These are phyloP conservation scores for Epinotia ramella DNA, from an alignment of 2,888 invertebrate genomes.

Conservation along the genomic window DNA sequence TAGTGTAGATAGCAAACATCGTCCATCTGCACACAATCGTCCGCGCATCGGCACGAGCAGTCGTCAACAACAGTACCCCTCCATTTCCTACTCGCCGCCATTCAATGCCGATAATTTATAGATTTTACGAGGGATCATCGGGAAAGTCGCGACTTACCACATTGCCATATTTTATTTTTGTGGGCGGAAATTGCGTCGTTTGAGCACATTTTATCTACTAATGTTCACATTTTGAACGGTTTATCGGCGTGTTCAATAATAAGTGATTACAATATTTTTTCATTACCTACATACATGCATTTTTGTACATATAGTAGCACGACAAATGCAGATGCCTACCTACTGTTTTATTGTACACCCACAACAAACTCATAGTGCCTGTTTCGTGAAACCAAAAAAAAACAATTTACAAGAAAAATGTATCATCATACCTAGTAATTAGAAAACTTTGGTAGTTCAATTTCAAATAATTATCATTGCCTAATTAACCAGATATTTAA, in stretches of 20 bases:
- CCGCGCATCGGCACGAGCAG: conserved; percentile 57
- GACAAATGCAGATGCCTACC: no score
- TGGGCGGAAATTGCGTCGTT: conserved; percentile 78
- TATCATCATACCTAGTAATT: background rate
- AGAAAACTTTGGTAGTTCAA: background rate
- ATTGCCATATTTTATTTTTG: conserved; percentile 80
- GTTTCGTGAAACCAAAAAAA: background rate
- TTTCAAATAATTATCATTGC: background rate
- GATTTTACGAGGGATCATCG: conserved; percentile 83
- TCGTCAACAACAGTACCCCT: conserved; percentile 66
- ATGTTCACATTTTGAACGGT: conserved; percentile 45
- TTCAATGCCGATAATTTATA: conserved; percentile 77
- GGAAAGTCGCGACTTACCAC: conserved; percentile 75
- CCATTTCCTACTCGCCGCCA: conserved; percentile 68
- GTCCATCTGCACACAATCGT: conserved; percentile 84
- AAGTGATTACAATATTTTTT: background rate
- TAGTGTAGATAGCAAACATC: conserved; percentile 84
- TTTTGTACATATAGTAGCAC: background rate
- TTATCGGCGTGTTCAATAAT: conserved; percentile 28
- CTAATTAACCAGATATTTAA: background rate
- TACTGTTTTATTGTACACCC: background rate
- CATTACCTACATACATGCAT: background rate
- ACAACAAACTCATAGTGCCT: background rate
- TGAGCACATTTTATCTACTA: conserved; percentile 67
- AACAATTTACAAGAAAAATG: background rate